Percentiles rank a stretch among this genome's conserved stretches.
Evolutionary conservation across 1,140 invertebrate species (phyloP).

Genomic region (Agrypnia vestita): DNA sequence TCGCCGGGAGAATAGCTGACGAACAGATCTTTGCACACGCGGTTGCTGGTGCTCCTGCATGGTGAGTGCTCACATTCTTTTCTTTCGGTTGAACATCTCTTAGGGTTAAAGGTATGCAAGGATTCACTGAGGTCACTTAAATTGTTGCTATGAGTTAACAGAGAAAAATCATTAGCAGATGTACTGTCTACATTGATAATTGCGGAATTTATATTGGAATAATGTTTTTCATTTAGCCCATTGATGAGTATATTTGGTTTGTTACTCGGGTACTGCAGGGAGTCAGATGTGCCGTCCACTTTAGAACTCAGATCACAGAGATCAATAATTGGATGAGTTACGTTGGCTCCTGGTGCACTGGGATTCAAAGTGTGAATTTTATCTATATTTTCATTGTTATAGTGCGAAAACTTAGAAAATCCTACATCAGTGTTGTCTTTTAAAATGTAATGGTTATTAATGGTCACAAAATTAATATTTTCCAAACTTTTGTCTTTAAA

Average conservation of each 20-base stretch:
- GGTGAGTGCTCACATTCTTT: slow-evolving; percentile 65
- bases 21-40: slow-evolving; percentile 63
- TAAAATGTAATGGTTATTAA: slow-evolving; percentile 20
- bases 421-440: slow-evolving; percentile 1
- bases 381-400: slow-evolving; percentile 7
- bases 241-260: slow-evolving; percentile 15
- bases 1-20: slow-evolving; percentile 63
- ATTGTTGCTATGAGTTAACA: slow-evolving; percentile 70
- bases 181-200: slow-evolving; percentile 40
- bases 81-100: slow-evolving; percentile 70
- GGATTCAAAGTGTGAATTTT: slow-evolving; percentile 8
- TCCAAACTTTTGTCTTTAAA: background rate
- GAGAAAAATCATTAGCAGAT: slow-evolving; percentile 65
- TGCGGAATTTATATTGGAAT: slow-evolving; percentile 1
- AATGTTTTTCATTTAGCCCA: background rate
- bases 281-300: slow-evolving; percentile 8
- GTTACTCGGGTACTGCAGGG: background rate
- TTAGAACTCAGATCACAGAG: slow-evolving; percentile 41
- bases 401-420: background rate
- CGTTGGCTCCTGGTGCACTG: slow-evolving; percentile 16
- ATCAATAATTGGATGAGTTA: slow-evolving; percentile 53
- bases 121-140: slow-evolving; percentile 69
- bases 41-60: background rate
- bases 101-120: slow-evolving; percentile 66
- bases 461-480: background rate